Percentiles rank a stretch among this genome's conserved stretches.
Conservation (phyloP, 2,113 vertebrate genomes). For the Entosphenus tridentatus region DNA sequence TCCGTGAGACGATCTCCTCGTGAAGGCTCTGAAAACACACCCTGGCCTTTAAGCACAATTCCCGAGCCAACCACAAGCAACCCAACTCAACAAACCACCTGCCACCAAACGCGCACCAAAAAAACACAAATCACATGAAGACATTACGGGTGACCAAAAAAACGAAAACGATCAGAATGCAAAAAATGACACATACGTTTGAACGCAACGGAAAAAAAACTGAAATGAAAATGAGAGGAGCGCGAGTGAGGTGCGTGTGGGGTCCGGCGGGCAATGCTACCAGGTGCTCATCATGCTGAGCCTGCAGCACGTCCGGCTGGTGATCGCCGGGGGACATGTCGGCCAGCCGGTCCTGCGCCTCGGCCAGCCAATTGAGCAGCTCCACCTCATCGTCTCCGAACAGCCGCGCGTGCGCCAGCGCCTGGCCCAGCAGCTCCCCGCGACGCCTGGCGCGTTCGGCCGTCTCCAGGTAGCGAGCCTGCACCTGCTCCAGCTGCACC, state of each 20-base stretch:
- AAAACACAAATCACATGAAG: not conserved
- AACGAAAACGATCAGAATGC: conserved; percentile 4
- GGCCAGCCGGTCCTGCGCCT: conserved; percentile 70
- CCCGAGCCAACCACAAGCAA: no score
- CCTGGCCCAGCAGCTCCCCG: conserved; percentile 60
- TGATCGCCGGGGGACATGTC: conserved; percentile 63
- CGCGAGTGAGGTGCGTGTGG: conserved; percentile 9
- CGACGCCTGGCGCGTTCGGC: conserved; percentile 40
- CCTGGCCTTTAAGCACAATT: no score
- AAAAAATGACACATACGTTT: not conserved
- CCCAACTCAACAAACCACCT: no score
- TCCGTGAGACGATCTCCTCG: conserved; percentile 81
- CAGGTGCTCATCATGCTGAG: conserved; percentile 69
- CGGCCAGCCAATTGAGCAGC: conserved; percentile 97
- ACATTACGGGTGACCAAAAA: not conserved
- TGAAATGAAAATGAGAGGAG: conserved; percentile 14
- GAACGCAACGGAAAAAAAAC: conserved; percentile 11
- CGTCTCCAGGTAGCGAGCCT: conserved; percentile 41
- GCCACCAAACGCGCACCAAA: not conserved
- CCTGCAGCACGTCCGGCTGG: conserved; percentile 53
- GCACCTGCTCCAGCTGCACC: conserved; percentile 44
- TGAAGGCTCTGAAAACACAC: conserved; percentile 40
- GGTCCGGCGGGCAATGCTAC: conserved; percentile 22
- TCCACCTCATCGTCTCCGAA: conserved; percentile 98
- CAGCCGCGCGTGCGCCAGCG: conserved; percentile 66